Conservation (phyloP, 2,888 invertebrate genomes). For the Epicampocera succincta region DNA sequence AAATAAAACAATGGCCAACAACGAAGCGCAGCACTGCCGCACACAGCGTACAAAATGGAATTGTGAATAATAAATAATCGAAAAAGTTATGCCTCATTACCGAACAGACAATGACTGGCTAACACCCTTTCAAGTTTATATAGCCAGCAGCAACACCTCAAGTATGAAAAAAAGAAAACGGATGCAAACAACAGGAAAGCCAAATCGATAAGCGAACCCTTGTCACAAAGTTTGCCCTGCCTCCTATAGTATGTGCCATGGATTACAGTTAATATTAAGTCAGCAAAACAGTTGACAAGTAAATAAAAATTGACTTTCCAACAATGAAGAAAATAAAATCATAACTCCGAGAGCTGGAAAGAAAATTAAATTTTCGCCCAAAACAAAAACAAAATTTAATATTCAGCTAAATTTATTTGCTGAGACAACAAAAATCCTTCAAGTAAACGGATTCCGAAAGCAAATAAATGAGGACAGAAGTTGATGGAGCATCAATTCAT, state of each 20-base stretch:
- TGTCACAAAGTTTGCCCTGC: conserved; percentile 58
- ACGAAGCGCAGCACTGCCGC: conserved; percentile 15
- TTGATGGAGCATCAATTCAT: too few relatives aligned
- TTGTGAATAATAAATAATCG: conserved; percentile 62
- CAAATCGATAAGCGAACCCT: conserved; percentile 54
- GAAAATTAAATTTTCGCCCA: too few relatives aligned
- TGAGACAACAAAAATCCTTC: too few relatives aligned
- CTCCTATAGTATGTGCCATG: conserved; percentile 31
- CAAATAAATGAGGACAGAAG: too few relatives aligned
- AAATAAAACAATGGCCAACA: conserved; percentile 16
- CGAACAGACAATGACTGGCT: neutral
- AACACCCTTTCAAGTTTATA: conserved; percentile 11
- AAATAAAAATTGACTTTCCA: conserved; percentile 30
- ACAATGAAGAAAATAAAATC: conserved; percentile 1
- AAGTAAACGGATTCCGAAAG: too few relatives aligned
- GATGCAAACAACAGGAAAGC: neutral
- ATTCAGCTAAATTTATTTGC: too few relatives aligned
- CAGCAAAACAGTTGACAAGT: conserved; percentile 58
- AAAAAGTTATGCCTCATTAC: conserved; percentile 31
- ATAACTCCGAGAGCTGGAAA: too few relatives aligned
- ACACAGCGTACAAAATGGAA: conserved; percentile 59
- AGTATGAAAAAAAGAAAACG: neutral
- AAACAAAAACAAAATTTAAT: too few relatives aligned
- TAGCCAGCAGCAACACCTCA: neutral
- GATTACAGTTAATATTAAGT: conserved; percentile 44